Percentiles rank a stretch among this genome's conserved stretches.
Evolutionary conservation across 2,888 invertebrate genomes (phyloP).

Genomic region (Toxonevra muliebris): DNA sequence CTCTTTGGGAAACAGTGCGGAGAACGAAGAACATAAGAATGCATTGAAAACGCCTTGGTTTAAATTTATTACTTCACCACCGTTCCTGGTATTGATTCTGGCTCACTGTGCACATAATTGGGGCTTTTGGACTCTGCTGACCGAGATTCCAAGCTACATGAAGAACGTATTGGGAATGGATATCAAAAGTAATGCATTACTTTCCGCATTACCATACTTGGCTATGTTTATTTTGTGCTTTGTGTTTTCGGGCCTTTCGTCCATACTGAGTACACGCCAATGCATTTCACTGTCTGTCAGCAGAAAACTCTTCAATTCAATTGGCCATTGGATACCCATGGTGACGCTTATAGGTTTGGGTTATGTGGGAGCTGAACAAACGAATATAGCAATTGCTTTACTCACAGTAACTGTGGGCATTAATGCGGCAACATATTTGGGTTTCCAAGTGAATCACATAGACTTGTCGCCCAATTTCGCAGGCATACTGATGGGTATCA

Average conservation of each 20-base stretch:
- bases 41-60: conserved; percentile 74
- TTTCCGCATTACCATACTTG: conserved; percentile 78
- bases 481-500: conserved; percentile 83
- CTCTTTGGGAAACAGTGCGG: conserved; percentile 67
- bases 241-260: conserved; percentile 74
- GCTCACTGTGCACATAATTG: conserved; percentile 79
- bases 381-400: conserved; percentile 70
- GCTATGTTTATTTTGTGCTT: conserved; percentile 78
- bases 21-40: conserved; percentile 45
- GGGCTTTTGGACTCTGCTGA: conserved; percentile 85
- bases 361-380: conserved; percentile 62
- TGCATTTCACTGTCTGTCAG: conserved; percentile 57
- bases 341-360: conserved; percentile 73
- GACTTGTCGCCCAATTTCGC: conserved; percentile 87
- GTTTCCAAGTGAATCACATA: conserved; percentile 84
- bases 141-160: conserved; percentile 84
- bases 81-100: conserved; percentile 78
- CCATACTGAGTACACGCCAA: conserved; percentile 60
- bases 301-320: conserved; percentile 69
- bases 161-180: conserved; percentile 75
- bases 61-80: conserved; percentile 76
- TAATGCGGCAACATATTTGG: conserved; percentile 79
- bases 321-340: conserved; percentile 76
- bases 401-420: conserved; percentile 78
- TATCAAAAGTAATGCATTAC: conserved; percentile 75